Percentiles rank a stretch among this genome's conserved stretches.
Conservation (phyloP, 2,113 vertebrate species). For the Nasalis larvatus region DNA sequence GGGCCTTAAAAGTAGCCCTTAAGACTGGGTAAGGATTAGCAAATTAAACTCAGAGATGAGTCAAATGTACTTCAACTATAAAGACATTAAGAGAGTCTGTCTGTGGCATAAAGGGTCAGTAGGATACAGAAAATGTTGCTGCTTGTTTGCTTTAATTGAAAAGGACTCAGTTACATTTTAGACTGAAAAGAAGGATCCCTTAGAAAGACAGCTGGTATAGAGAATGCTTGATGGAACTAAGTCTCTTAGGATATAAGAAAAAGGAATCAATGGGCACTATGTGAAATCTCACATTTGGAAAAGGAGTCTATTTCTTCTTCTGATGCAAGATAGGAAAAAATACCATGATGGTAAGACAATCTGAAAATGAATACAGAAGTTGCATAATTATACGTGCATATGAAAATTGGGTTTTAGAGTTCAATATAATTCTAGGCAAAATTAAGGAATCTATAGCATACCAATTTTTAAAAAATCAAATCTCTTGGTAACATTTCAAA, state of each 20-base stretch:
- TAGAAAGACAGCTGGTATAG: not conserved
- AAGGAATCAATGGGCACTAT: not conserved
- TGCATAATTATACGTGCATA: not conserved
- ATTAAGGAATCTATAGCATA: not conserved
- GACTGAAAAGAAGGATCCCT: not conserved
- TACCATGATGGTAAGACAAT: not conserved
- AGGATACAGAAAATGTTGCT: not conserved
- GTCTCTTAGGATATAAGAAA: not conserved
- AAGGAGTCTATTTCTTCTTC: not conserved
- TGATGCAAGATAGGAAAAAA: not conserved
- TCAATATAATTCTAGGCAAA: slow-evolving; percentile 11
- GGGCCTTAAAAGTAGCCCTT: not conserved
- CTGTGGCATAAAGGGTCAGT: not conserved
- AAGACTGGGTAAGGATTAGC: not conserved
- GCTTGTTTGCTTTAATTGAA: not conserved
- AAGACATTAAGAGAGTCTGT: not conserved
- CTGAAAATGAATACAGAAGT: not conserved
- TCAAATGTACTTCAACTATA: not conserved
- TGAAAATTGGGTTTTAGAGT: not conserved
- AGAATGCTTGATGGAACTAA: not conserved
- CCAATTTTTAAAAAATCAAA: not conserved
- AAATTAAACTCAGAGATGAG: not conserved
- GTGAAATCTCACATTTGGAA: not conserved
- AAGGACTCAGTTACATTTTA: not conserved
- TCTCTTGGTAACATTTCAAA: not conserved